These are phyloP conservation scores for Delia radicum DNA, from an alignment of 1,140 invertebrate genomes.

Conservation along the genomic window DNA sequence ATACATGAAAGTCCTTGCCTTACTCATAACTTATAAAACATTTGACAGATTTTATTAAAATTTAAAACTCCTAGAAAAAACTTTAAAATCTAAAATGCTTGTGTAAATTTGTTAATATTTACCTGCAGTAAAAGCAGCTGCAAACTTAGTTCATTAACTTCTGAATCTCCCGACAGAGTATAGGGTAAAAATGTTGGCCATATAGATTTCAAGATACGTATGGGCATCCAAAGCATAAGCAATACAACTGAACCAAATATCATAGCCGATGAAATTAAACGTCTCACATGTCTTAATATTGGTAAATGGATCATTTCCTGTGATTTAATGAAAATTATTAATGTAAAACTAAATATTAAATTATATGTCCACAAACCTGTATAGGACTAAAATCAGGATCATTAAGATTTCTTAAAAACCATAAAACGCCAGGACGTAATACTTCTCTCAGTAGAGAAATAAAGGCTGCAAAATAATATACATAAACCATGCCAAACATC, in stretches of 20 bases:
- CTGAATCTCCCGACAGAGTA: slow-evolving; percentile 78
- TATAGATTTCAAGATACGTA: slow-evolving; percentile 79
- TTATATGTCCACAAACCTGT: too few species aligned
- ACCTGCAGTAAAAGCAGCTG: slow-evolving; percentile 91
- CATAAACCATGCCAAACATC: slow-evolving; percentile 99
- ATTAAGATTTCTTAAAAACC: slow-evolving; percentile 96
- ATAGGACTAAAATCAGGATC: slow-evolving; percentile 99
- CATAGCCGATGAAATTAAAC: slow-evolving; percentile 88
- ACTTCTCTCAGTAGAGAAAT: slow-evolving; percentile 92
- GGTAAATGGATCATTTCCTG: slow-evolving; percentile 97
- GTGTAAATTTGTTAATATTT: too few species aligned
- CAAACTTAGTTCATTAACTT: slow-evolving; percentile 89
- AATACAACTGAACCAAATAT: slow-evolving; percentile 96
- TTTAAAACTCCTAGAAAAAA: too few species aligned
- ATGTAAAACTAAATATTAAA: slow-evolving; percentile 7
- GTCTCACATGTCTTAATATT: slow-evolving; percentile 84
- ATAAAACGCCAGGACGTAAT: slow-evolving; percentile 90
- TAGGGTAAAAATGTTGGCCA: slow-evolving; percentile 92
- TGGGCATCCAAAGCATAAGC: slow-evolving; percentile 94
- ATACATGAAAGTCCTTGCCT: too few species aligned
- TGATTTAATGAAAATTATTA: slow-evolving; percentile 5
- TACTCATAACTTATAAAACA: too few species aligned
- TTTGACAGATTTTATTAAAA: too few species aligned
- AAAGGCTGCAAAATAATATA: slow-evolving; percentile 99
- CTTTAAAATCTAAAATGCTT: too few species aligned